phyloP scores from a whole-genome alignment of 2,888 invertebrate species.

The Pheosia gnoma region DNA sequence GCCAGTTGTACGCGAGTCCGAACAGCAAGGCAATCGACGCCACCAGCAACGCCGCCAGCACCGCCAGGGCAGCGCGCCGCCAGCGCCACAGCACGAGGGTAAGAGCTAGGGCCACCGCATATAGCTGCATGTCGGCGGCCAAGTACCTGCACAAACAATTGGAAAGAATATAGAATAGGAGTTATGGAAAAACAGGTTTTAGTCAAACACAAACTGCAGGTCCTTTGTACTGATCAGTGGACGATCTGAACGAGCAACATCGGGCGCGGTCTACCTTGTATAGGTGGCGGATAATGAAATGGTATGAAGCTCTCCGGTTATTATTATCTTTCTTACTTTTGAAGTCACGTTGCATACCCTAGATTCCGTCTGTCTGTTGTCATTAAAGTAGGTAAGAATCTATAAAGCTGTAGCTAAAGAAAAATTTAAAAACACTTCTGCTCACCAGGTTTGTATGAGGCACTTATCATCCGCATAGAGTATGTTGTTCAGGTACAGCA shows the following conservation, averaged over 20 bases:
- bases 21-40: constrained; percentile 46
- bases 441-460: constrained; percentile 77
- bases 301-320: too few relatives aligned
- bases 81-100: constrained; percentile 59
- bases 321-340: too few relatives aligned
- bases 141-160: constrained; percentile 60
- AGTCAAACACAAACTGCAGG: too few relatives aligned
- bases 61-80: constrained; percentile 53
- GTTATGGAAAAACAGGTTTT: not conserved
- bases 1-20: constrained; percentile 62
- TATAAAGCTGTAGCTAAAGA: not conserved
- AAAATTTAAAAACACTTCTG: not conserved
- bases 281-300: too few relatives aligned
- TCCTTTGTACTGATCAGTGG: too few relatives aligned
- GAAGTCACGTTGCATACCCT: too few relatives aligned
- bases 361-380: not conserved
- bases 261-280: too few relatives aligned
- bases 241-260: too few relatives aligned
- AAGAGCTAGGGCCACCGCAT: constrained; percentile 58
- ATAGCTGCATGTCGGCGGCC: constrained; percentile 78
- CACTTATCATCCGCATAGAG: constrained; percentile 69
- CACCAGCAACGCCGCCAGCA: constrained; percentile 50
- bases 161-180: not conserved
- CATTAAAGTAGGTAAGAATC: not conserved
- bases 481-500: constrained; percentile 73